A percentile compares a stretch with the other conserved stretches of the same genome.
phyloP scores from a whole-genome alignment of 2,797 vertebrate genomes.

The Gadopsis marmoratus region DNA sequence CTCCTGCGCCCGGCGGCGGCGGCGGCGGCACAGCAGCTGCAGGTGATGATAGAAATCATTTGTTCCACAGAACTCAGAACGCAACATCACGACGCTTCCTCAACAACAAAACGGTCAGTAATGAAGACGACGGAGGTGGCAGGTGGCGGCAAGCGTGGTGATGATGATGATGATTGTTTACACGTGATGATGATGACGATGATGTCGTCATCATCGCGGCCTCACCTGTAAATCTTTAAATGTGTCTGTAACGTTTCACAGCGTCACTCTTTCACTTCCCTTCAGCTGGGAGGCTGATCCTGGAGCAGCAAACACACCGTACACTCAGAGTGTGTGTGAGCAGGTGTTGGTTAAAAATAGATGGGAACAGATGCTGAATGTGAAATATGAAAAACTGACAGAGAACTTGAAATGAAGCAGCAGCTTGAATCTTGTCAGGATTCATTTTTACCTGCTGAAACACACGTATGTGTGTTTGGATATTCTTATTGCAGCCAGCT shows the following conservation, averaged over 20 bases:
- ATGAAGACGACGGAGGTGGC: slow-evolving; percentile 17
- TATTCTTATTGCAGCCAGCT: too few relatives aligned
- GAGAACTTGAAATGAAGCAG: slow-evolving; percentile 4
- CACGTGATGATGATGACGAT: slow-evolving; percentile 13
- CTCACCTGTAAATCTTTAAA: slow-evolving; percentile 32
- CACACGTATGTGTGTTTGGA: too few relatives aligned
- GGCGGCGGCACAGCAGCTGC: slow-evolving; percentile 56
- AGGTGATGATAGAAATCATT: slow-evolving; percentile 61
- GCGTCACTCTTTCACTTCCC: neutral
- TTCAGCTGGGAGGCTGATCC: slow-evolving; percentile 1
- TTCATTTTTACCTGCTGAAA: too few relatives aligned
- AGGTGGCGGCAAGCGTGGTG: slow-evolving; percentile 25
- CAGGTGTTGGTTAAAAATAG: slow-evolving; percentile 47
- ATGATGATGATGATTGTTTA: slow-evolving; percentile 23
- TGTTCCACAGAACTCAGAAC: slow-evolving; percentile 43
- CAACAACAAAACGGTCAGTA: slow-evolving; percentile 24
- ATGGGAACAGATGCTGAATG: slow-evolving; percentile 26
- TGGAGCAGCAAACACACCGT: slow-evolving; percentile 2
- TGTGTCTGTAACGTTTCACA: slow-evolving; percentile 8
- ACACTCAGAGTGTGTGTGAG: neutral
- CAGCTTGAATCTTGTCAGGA: slow-evolving; percentile 1
- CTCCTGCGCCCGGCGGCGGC: slow-evolving; percentile 6
- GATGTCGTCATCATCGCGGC: slow-evolving; percentile 16
- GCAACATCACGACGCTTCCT: neutral
- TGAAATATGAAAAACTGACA: neutral